A percentile compares a stretch with the other conserved stretches of the same genome.
phyloP scores from a whole-genome alignment of 2,113 vertebrate genomes.

The Glaucidium brasilianum region DNA sequence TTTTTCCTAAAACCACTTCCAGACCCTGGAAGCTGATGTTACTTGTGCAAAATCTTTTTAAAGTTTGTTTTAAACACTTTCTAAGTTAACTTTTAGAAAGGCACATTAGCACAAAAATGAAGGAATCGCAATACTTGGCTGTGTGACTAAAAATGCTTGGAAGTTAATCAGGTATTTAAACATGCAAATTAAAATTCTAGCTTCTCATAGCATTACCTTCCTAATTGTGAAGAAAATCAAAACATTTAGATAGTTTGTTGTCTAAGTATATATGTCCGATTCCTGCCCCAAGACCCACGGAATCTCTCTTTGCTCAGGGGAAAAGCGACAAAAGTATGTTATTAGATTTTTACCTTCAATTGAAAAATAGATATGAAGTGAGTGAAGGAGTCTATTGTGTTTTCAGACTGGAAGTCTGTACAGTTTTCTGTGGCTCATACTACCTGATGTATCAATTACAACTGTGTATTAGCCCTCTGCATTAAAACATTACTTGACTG shows the following conservation, averaged over 20 bases:
- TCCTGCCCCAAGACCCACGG: neutral
- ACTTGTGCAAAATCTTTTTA: neutral
- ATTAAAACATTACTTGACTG: neutral
- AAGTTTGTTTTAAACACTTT: neutral
- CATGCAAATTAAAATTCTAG: neutral
- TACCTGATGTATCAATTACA: neutral
- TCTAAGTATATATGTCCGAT: neutral
- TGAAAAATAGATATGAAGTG: neutral
- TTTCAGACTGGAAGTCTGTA: neutral
- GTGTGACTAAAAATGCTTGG: neutral
- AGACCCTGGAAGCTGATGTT: neutral
- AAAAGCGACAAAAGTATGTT: neutral
- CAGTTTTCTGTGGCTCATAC: neutral
- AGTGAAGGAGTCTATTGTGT: neutral
- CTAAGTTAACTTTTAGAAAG: neutral
- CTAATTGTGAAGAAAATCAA: neutral
- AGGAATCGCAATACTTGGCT: neutral
- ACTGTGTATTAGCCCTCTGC: neutral
- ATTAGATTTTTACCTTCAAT: neutral
- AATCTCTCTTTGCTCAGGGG: neutral
- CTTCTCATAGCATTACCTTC: neutral
- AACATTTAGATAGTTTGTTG: neutral
- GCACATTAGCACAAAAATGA: neutral
- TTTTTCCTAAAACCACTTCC: neutral
- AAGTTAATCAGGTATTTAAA: neutral